phyloP scores from a whole-genome alignment of 2,113 vertebrate genomes.

The Lagopus muta region DNA sequence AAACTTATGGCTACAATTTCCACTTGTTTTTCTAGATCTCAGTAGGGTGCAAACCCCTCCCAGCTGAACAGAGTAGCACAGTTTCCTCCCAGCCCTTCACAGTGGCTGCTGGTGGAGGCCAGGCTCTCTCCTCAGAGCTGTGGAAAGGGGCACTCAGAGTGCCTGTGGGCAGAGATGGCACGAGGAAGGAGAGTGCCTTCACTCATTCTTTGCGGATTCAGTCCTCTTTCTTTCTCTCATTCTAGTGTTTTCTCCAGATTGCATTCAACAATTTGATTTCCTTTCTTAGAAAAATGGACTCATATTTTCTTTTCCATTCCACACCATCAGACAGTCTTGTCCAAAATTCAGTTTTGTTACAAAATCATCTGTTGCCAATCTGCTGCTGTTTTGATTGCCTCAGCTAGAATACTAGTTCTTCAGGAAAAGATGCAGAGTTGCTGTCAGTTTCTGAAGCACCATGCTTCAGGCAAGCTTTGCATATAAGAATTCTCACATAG shows the following conservation, averaged over 20 bases:
- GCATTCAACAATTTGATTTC: neutral
- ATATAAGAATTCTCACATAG: neutral
- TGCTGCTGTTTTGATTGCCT: neutral
- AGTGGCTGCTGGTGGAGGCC: neutral
- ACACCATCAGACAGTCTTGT: neutral
- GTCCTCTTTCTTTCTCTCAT: neutral
- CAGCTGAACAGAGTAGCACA: slow-evolving; percentile 48
- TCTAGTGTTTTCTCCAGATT: neutral
- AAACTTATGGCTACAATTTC: slow-evolving; percentile 71
- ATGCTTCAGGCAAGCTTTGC: neutral
- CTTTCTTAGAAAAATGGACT: neutral
- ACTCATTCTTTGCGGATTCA: neutral
- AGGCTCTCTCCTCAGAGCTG: neutral
- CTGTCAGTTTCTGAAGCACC: neutral
- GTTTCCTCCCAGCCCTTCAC: slow-evolving; percentile 2
- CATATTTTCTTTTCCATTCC: slow-evolving; percentile 21
- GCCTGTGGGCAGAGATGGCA: neutral
- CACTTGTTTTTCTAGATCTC: slow-evolving; percentile 74
- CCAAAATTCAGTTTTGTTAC: slow-evolving; percentile 9
- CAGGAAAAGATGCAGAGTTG: neutral
- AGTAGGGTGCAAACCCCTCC: slow-evolving; percentile 26
- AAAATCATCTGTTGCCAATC: slow-evolving; percentile 1
- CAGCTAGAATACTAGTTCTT: neutral
- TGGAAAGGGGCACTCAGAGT: neutral
- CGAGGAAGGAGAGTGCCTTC: neutral